Conservation (phyloP, 2,888 invertebrate genomes). For the Trichogramma evanescens region DNA sequence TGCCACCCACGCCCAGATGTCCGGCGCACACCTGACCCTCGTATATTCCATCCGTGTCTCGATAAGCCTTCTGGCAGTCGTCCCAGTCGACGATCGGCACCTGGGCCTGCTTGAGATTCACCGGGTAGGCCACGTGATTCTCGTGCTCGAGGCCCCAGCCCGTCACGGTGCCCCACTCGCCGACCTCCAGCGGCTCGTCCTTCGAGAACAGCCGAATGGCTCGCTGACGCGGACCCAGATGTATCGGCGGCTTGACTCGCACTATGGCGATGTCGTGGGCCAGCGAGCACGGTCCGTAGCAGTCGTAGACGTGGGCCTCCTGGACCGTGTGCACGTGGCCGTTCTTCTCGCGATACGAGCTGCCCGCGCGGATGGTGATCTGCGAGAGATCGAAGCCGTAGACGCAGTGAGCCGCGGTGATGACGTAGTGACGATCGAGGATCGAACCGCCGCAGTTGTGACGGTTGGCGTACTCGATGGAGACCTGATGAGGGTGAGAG, state of each 20-base stretch:
- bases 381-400: neutral
- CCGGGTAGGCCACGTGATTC: neutral
- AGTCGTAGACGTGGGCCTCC: too few relatives aligned
- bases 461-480: too few relatives aligned
- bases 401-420: neutral
- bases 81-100: slow-evolving; percentile 12
- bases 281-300: too few relatives aligned
- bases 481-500: too few relatives aligned
- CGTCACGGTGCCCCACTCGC: too few relatives aligned
- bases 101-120: slow-evolving; percentile 20
- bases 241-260: too few relatives aligned
- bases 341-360: neutral
- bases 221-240: too few relatives aligned
- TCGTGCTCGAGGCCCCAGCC: too few relatives aligned
- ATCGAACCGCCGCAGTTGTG: neutral
- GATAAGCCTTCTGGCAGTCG: neutral
- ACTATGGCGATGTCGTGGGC: too few relatives aligned
- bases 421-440: neutral
- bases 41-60: neutral
- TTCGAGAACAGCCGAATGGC: too few relatives aligned
- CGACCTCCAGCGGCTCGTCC: too few relatives aligned
- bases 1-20: neutral
- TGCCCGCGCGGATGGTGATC: neutral
- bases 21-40: neutral
- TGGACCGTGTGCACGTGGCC: neutral